A percentile compares a stretch with the other conserved stretches of the same genome.
These are phyloP conservation scores for Proteles cristata DNA, from an alignment of 2,113 vertebrate genomes.

Conservation along the genomic window DNA sequence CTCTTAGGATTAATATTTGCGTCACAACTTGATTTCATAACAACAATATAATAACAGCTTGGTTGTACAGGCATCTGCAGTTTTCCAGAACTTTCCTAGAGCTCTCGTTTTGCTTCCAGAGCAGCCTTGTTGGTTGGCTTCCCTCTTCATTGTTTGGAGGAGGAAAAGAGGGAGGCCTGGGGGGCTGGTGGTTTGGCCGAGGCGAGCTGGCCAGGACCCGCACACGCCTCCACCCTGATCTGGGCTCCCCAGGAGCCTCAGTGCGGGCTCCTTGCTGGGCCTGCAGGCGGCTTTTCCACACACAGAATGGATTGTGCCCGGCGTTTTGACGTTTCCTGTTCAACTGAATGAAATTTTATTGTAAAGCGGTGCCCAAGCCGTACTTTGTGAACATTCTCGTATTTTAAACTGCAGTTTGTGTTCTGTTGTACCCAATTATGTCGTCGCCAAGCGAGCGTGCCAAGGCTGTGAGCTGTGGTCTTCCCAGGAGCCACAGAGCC, in stretches of 20 bases:
- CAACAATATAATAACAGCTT: neutral
- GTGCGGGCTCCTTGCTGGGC: neutral
- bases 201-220: neutral
- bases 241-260: neutral
- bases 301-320: neutral
- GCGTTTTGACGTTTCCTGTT: constrained; percentile 3
- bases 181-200: neutral
- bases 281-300: neutral
- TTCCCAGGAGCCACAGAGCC: neutral
- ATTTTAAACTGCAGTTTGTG: constrained; percentile 12
- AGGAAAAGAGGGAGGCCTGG: neutral
- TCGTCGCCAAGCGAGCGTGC: neutral
- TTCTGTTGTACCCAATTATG: constrained; percentile 24
- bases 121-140: neutral
- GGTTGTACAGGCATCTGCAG: neutral
- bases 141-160: neutral
- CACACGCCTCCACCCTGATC: neutral
- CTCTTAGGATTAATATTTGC: constrained; percentile 40
- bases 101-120: neutral
- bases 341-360: constrained; percentile 38
- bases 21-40: neutral
- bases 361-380: constrained; percentile 16
- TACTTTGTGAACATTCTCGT: constrained; percentile 56
- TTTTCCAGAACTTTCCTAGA: neutral
- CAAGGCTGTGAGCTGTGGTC: constrained; percentile 45